Evolutionary conservation across 2,888 invertebrate genomes (phyloP).

Genomic region (Gortyna flavago): DNA sequence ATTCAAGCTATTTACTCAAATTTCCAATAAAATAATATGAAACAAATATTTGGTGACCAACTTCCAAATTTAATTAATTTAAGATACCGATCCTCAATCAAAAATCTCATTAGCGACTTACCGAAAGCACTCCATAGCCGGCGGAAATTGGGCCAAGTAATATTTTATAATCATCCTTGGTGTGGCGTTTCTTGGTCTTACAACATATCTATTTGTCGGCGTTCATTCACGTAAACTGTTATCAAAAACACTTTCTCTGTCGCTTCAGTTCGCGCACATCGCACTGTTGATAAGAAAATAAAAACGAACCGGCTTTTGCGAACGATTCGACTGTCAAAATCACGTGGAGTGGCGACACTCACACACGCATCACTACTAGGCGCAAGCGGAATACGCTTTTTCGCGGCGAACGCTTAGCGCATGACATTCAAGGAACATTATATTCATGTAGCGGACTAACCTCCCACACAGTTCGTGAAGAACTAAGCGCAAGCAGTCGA

Average conservation of each 20-base stretch:
- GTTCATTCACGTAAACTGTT: slow-evolving; percentile 75
- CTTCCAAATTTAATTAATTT: slow-evolving; percentile 71
- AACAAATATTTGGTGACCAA: slow-evolving; percentile 70
- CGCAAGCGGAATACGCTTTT: slow-evolving; percentile 81
- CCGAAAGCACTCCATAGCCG: slow-evolving; percentile 83
- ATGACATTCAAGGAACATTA: slow-evolving; percentile 85
- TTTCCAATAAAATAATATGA: slow-evolving; percentile 58
- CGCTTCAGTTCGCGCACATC: slow-evolving; percentile 72
- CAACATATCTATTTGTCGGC: slow-evolving; percentile 74
- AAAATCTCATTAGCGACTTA: slow-evolving; percentile 78
- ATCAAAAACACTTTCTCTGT: slow-evolving; percentile 81
- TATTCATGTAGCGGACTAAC: slow-evolving; percentile 88
- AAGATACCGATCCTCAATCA: slow-evolving; percentile 72
- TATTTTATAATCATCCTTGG: slow-evolving; percentile 74
- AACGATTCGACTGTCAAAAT: slow-evolving; percentile 84
- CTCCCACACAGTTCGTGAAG: slow-evolving; percentile 90
- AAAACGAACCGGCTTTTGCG: slow-evolving; percentile 78
- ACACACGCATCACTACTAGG: slow-evolving; percentile 78
- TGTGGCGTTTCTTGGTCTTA: slow-evolving; percentile 73
- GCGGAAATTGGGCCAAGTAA: slow-evolving; percentile 73
- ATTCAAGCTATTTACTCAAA: slow-evolving; percentile 56
- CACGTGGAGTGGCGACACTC: slow-evolving; percentile 82
- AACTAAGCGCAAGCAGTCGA: slow-evolving; percentile 89
- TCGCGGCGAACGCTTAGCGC: slow-evolving; percentile 83
- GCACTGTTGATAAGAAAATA: slow-evolving; percentile 73